Evolutionary conservation across 2,888 invertebrate genomes (phyloP).

Genomic region (Pheosia tremula): DNA sequence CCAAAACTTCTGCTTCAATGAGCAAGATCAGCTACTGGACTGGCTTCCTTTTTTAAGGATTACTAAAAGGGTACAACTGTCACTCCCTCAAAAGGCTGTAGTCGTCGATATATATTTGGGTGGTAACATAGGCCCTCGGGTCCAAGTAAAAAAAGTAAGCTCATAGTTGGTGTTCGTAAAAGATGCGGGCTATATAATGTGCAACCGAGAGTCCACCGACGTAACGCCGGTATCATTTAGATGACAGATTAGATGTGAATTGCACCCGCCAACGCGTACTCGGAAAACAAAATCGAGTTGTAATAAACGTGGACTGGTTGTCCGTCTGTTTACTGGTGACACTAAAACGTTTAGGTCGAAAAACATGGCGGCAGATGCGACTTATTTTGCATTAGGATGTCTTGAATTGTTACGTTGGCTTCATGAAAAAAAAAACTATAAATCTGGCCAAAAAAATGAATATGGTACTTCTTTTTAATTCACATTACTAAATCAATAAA

Average conservation of each 20-base stretch:
- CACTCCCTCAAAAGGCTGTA: no score
- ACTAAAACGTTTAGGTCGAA: neutral
- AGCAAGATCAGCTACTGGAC: no score
- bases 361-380: neutral
- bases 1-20: no score
- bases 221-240: slow-evolving; percentile 29
- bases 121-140: no score
- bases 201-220: slow-evolving; percentile 10
- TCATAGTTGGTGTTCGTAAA: slow-evolving; percentile 1
- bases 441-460: neutral
- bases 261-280: slow-evolving; percentile 18
- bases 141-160: no score
- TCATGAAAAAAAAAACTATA: neutral
- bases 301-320: slow-evolving; percentile 6
- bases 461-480: neutral
- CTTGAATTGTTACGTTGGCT: neutral
- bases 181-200: slow-evolving; percentile 32
- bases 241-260: slow-evolving; percentile 34
- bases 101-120: no score
- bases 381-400: neutral
- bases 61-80: no score
- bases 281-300: slow-evolving; percentile 18
- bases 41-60: no score
- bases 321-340: slow-evolving; percentile 15
- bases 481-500: no score